A percentile compares a stretch with the other conserved stretches of the same genome.
Evolutionary conservation across 1,140 invertebrate genomes (phyloP).

Genomic region (Zaprionus lachaisei): DNA sequence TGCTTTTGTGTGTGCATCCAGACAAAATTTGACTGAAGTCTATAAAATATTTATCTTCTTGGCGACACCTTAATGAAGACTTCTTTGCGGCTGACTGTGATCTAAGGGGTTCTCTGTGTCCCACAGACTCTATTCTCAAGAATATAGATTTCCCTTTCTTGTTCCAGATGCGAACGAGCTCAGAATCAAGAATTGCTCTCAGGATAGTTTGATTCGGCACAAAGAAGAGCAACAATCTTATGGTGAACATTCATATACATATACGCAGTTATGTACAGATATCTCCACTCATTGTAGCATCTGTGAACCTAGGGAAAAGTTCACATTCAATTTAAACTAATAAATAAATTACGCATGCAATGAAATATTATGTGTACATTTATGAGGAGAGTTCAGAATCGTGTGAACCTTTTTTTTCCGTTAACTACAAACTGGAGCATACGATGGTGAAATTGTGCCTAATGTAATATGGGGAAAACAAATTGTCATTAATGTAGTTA

Average conservation of each 20-base stretch:
- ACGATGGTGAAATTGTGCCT: not conserved
- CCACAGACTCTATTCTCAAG: not conserved
- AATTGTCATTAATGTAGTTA: not conserved
- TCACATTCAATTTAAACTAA: slow-evolving; percentile 61
- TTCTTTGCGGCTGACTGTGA: not conserved
- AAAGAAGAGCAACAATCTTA: not conserved
- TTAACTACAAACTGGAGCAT: slow-evolving; percentile 16
- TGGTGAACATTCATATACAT: not conserved
- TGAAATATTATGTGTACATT: slow-evolving; percentile 38
- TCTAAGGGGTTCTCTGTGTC: not conserved
- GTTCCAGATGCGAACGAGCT: not conserved
- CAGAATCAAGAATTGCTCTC: not conserved
- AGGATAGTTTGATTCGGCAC: not conserved
- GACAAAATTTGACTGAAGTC: slow-evolving; percentile 48
- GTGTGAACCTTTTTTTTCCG: slow-evolving; percentile 30
- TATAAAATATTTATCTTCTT: slow-evolving; percentile 58
- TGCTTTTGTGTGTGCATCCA: slow-evolving; percentile 57
- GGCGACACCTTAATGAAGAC: slow-evolving; percentile 21
- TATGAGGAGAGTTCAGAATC: slow-evolving; percentile 56
- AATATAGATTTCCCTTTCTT: not conserved
- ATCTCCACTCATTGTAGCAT: not conserved
- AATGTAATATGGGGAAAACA: not conserved
- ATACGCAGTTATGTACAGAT: not conserved
- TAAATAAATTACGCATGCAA: slow-evolving; percentile 65
- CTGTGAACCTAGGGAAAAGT: slow-evolving; percentile 11